Evolutionary conservation across 2,113 vertebrate species (phyloP).

Genomic region (Sceloporus undulatus): DNA sequence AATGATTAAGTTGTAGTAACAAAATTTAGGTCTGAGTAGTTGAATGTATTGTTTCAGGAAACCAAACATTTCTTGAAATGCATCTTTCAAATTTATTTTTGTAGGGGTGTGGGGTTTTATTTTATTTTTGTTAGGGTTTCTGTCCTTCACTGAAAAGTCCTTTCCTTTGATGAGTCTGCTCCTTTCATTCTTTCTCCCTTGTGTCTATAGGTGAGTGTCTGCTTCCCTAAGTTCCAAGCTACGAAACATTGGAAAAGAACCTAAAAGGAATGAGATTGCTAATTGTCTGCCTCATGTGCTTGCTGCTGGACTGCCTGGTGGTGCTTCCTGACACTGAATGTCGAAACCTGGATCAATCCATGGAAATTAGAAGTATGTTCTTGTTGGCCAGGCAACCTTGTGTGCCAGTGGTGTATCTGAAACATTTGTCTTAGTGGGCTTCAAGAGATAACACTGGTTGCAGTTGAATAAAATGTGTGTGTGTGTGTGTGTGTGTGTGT

Average conservation of each 20-base stretch:
- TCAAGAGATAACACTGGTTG: not conserved
- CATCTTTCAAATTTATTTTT: not conserved
- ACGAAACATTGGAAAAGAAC: accelerated
- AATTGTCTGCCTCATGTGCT: slow-evolving; percentile 66
- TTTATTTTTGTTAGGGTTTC: not conserved
- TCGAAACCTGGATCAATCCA: slow-evolving; percentile 59
- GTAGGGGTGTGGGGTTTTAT: no score
- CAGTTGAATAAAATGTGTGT: not conserved
- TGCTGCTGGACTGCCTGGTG: slow-evolving; percentile 76
- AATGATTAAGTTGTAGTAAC: not conserved
- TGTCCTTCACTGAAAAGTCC: not conserved
- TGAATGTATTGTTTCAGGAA: not conserved
- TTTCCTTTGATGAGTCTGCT: not conserved
- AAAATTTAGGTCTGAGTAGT: not conserved
- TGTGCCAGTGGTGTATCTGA: not conserved
- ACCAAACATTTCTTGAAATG: not conserved
- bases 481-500: not conserved
- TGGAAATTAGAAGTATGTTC: slow-evolving; percentile 79
- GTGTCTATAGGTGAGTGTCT: slow-evolving; percentile 12
- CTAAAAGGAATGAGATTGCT: slow-evolving; percentile 64
- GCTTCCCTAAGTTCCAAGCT: not conserved
- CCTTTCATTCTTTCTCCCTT: not conserved
- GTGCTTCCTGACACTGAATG: slow-evolving; percentile 42
- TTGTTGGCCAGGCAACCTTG: not conserved
- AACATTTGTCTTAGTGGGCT: not conserved